phyloP scores from a whole-genome alignment of 2,888 invertebrate genomes.

The Tubulanus polymorphus region DNA sequence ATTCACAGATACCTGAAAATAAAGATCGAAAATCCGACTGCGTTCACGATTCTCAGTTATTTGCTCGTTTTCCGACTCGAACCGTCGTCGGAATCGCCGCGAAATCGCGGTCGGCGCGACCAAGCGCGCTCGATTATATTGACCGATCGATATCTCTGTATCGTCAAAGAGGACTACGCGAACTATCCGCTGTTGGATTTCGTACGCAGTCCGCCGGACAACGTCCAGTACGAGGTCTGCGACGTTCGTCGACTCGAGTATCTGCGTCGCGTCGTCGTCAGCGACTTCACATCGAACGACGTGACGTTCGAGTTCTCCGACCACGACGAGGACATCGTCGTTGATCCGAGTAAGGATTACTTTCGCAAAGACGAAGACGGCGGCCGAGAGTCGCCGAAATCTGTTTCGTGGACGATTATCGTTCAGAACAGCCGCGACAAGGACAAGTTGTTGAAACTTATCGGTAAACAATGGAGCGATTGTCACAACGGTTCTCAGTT shows the following conservation, averaged over 20 bases:
- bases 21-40: background rate
- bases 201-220: slow-evolving; percentile 40
- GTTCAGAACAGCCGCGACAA: slow-evolving; percentile 38
- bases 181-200: slow-evolving; percentile 51
- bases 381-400: slow-evolving; percentile 28
- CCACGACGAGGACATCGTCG: slow-evolving; percentile 41
- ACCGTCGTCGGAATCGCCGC: background rate
- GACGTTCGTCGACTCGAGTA: slow-evolving; percentile 38
- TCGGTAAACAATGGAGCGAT: slow-evolving; percentile 43
- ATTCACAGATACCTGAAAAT: slow-evolving; percentile 25
- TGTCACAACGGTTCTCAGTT: slow-evolving; percentile 23
- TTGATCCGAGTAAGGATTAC: slow-evolving; percentile 39
- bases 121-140: slow-evolving; percentile 37
- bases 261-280: slow-evolving; percentile 33
- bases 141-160: slow-evolving; percentile 38
- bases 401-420: slow-evolving; percentile 30
- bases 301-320: slow-evolving; percentile 43
- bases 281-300: slow-evolving; percentile 25
- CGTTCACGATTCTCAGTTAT: slow-evolving; percentile 25
- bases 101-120: slow-evolving; percentile 7
- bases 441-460: slow-evolving; percentile 35
- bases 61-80: slow-evolving; percentile 7
- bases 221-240: slow-evolving; percentile 33
- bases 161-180: slow-evolving; percentile 43
- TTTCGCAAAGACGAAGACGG: slow-evolving; percentile 29